These are phyloP conservation scores for Agrypnus murinus DNA, from an alignment of 2,888 invertebrate genomes.

Conservation along the genomic window DNA sequence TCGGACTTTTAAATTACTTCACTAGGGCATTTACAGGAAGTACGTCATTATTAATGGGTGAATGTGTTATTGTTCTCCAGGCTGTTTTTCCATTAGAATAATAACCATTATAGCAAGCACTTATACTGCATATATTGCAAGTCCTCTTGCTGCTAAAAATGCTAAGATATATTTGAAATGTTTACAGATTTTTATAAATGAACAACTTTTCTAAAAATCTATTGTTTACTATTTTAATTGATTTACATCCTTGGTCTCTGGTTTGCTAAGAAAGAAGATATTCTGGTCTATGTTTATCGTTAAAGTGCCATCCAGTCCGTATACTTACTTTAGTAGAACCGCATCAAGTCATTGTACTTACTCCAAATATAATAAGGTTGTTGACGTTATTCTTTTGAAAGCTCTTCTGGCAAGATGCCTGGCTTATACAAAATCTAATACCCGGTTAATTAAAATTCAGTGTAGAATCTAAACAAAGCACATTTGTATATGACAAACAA, in stretches of 20 bases:
- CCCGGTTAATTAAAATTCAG: constrained; percentile 37
- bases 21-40: constrained; percentile 29
- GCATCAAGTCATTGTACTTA: constrained; percentile 15
- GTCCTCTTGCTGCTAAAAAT: too few relatives aligned
- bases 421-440: constrained; percentile 17
- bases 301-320: background rate
- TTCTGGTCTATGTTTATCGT: background rate
- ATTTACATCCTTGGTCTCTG: too few relatives aligned
- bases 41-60: constrained; percentile 11
- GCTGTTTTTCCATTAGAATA: too few relatives aligned
- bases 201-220: too few relatives aligned
- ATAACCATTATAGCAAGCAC: too few relatives aligned
- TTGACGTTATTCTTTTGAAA: constrained; percentile 12
- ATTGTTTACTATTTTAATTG: too few relatives aligned
- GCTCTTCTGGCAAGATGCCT: constrained; percentile 3
- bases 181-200: too few relatives aligned
- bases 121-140: too few relatives aligned
- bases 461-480: constrained; percentile 22
- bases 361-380: constrained; percentile 22
- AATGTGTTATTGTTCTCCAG: background rate
- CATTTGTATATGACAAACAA: constrained; percentile 36
- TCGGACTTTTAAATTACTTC: constrained; percentile 23
- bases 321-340: too few relatives aligned
- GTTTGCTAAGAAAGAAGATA: background rate
- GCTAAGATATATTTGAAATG: too few relatives aligned